Base-by-base conservation (phyloP, 2,797 vertebrate genomes). In the Rhynchonycteris naso region DNA sequence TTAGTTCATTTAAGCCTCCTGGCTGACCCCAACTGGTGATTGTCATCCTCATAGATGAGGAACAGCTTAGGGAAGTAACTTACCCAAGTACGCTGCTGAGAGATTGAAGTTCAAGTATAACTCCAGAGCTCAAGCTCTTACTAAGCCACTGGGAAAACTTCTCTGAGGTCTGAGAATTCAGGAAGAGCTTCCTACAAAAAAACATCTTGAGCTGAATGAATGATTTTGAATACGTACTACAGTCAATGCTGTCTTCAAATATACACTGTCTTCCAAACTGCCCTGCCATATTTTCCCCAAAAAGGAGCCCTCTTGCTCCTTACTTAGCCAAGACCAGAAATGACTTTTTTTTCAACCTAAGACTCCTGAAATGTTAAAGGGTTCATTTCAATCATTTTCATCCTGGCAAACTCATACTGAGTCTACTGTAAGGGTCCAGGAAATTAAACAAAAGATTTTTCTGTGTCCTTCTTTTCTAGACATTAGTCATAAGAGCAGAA, bases 151-250 rank as follows among this genome's bases (percentile, higher is more conserved):
- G 72, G 54, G 38, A 91, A 92, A 91, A 75, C 30, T 63, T n/a
- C 68, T 66, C 69, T 75, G 50, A 61, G 63, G 52, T 76, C 28
- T 38, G 69, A 90, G 66, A 72, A 63, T 81, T 91, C 50, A 43
- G 8, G 78, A 63, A 81, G 82, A 68, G n/a, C 68, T 61, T 90
- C 26, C 74, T 81, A 33, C 7, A 63, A 79, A 47, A 54, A 68
- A 43, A 26, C 16, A 38, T 33, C 79, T 95, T 56, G 33, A 95
- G 22, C 72, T 81, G 76, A 80, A 75, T 38, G 33, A 54, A 69
- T 80, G 43, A 69, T 69, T 91, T 87, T 61, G 26, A 76, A 75
- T 79, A 82, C 84, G 86, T 79, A 82, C 84, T 89, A 65, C 4
- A 38, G 38, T 59, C 88, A 54, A 12, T 75, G 33, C 38, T 74